Evolutionary conservation across 2,888 invertebrate species (phyloP).

Genomic region (Oscheius myriophilus): DNA sequence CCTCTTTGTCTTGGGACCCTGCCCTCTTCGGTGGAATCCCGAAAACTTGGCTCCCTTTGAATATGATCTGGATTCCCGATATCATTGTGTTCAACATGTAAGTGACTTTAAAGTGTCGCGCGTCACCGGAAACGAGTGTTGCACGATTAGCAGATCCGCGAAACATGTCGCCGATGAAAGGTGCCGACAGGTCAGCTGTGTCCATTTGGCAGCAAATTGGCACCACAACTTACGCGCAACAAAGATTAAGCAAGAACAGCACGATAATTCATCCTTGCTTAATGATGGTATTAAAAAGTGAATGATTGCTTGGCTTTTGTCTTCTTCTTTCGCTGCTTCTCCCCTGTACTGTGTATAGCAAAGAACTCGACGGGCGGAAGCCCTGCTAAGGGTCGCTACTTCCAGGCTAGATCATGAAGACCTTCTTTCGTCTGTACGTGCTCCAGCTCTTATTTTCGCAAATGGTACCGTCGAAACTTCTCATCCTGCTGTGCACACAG

Average conservation of each 20-base stretch:
- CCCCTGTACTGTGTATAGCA: conserved; percentile 8
- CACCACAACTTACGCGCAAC: conserved; percentile 19
- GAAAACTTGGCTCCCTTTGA: conserved; percentile 84
- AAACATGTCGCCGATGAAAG: conserved; percentile 28
- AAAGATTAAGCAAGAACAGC: conserved; percentile 26
- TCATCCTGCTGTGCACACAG: conserved; percentile 67
- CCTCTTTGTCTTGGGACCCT: conserved; percentile 85
- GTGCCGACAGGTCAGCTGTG: conserved; percentile 30
- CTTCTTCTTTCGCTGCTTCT: conserved; percentile 3
- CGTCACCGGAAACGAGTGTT: conserved; percentile 2
- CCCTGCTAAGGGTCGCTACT: conserved; percentile 53
- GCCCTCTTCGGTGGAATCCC: conserved; percentile 85
- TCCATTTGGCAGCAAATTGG: conserved; percentile 25
- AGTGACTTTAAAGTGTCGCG: conserved; percentile 70
- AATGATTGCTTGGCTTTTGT: too few species aligned
- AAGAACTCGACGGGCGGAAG: conserved; percentile 26
- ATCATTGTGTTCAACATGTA: conserved; percentile 90
- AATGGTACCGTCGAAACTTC: conserved; percentile 66
- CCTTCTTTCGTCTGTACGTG: conserved; percentile 60
- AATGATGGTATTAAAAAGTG: too few species aligned
- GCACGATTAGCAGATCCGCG: conserved; percentile 21
- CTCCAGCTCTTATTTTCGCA: conserved; percentile 56
- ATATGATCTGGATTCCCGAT: conserved; percentile 87
- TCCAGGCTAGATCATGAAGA: conserved; percentile 68
- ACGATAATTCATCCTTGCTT: conserved; percentile 13